Evolutionary conservation across 2,888 invertebrate genomes (phyloP).

Genomic region (Aspidapion aeneum): DNA sequence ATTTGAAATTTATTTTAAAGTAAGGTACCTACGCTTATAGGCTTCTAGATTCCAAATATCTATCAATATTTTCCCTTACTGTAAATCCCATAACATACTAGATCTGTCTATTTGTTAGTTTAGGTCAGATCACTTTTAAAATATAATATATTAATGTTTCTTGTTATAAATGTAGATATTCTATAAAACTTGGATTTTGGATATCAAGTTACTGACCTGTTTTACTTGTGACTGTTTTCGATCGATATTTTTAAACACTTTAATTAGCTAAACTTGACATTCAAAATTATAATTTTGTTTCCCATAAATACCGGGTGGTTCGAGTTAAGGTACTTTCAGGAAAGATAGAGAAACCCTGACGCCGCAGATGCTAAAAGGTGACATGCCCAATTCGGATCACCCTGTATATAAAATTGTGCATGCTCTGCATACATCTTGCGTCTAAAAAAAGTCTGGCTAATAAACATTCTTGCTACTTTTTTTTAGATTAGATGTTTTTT

Average conservation of each 20-base stretch:
- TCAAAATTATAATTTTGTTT: background rate
- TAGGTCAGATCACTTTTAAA: slow-evolving; percentile 47
- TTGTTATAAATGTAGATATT: slow-evolving; percentile 50
- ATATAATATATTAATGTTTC: slow-evolving; percentile 52
- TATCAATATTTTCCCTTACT: slow-evolving; percentile 45
- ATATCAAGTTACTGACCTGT: slow-evolving; percentile 30
- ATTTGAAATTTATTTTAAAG: too few species aligned
- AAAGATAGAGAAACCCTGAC: too few species aligned
- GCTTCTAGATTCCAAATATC: slow-evolving; percentile 45
- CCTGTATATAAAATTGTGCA: too few species aligned
- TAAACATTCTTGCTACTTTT: too few species aligned
- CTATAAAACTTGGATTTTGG: slow-evolving; percentile 42
- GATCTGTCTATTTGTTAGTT: slow-evolving; percentile 49
- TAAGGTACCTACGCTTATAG: slow-evolving; percentile 19
- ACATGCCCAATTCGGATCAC: too few species aligned
- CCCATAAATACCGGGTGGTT: too few species aligned
- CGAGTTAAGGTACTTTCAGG: too few species aligned
- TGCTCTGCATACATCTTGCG: too few species aligned
- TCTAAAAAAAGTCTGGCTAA: too few species aligned
- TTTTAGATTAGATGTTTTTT: too few species aligned
- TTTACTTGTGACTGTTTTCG: background rate
- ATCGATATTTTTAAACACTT: too few species aligned
- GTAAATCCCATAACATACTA: slow-evolving; percentile 38
- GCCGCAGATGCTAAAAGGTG: too few species aligned
- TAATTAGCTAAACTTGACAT: background rate